Percentiles rank a stretch among this genome's conserved stretches.
Evolutionary conservation across 2,113 vertebrate species (phyloP).

Genomic region (Macquaria australasica): DNA sequence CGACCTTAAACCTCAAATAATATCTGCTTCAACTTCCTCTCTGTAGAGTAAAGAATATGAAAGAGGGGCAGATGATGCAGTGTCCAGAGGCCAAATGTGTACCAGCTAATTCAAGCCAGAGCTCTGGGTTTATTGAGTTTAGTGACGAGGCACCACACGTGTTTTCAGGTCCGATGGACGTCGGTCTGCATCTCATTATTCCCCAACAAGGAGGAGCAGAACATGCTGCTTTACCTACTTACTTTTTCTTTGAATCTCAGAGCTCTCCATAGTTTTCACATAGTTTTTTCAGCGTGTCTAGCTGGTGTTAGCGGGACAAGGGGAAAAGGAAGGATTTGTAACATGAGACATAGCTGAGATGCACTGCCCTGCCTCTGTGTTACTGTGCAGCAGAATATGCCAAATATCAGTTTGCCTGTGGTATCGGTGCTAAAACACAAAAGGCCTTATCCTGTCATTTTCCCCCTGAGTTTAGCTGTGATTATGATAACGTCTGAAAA

Average conservation of each 20-base stretch:
- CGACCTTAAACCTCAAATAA: conserved; percentile 22
- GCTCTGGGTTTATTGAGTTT: conserved; percentile 66
- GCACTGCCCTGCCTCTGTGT: conserved; percentile 20
- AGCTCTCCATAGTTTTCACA: not conserved
- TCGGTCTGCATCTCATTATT: conserved; percentile 48
- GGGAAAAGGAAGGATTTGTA: conserved; percentile 18
- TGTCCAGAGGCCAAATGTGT: conserved; percentile 41
- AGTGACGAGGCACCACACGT: conserved; percentile 45
- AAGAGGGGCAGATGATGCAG: conserved; percentile 28
- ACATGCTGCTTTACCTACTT: conserved; percentile 14
- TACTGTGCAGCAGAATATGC: conserved; percentile 27
- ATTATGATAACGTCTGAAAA: not conserved
- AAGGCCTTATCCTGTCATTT: conserved; percentile 12
- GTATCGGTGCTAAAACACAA: conserved; percentile 52
- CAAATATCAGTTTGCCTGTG: conserved; percentile 45
- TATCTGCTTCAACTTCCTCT: conserved; percentile 26
- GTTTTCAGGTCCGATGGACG: conserved; percentile 46
- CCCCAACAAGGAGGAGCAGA: conserved; percentile 13
- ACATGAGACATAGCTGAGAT: conserved; percentile 13
- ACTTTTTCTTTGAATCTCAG: not conserved
- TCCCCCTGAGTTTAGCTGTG: conserved; percentile 6
- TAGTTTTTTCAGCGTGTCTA: conserved; percentile 12
- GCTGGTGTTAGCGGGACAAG: conserved; percentile 1
- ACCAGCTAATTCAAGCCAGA: conserved; percentile 68
- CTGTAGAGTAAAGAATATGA: conserved; percentile 35